These are phyloP conservation scores for Linyphia triangularis DNA, from an alignment of 2,888 invertebrate genomes.

Conservation along the genomic window DNA sequence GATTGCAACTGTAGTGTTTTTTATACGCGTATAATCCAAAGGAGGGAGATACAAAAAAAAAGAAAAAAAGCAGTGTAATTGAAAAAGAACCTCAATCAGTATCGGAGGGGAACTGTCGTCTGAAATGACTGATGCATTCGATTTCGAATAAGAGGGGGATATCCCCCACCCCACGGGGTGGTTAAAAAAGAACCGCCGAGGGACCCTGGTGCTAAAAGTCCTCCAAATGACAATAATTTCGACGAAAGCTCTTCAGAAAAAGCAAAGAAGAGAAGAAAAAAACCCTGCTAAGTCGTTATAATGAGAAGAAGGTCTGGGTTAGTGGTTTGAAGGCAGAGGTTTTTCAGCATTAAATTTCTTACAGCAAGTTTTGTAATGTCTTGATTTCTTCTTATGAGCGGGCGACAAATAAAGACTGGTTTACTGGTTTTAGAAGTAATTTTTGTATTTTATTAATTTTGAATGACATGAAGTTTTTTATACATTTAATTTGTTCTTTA, in stretches of 20 bases:
- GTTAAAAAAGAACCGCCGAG: slow-evolving; percentile 42
- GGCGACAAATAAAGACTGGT: background rate
- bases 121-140: slow-evolving; percentile 65
- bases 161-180: slow-evolving; percentile 17
- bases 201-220: slow-evolving; percentile 65
- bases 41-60: background rate
- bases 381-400: background rate
- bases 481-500: no score
- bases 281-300: slow-evolving; percentile 50
- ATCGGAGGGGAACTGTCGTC: slow-evolving; percentile 53
- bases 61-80: slow-evolving; percentile 50
- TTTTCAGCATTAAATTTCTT: background rate
- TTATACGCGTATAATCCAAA: background rate
- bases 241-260: background rate
- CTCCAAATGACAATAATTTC: slow-evolving; percentile 74
- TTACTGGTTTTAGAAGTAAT: no score
- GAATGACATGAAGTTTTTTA: no score
- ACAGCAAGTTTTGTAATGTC: background rate
- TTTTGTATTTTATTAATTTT: no score
- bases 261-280: background rate
- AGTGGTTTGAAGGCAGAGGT: background rate
- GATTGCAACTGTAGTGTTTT: slow-evolving; percentile 8
- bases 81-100: slow-evolving; percentile 69
- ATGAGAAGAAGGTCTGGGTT: slow-evolving; percentile 28
- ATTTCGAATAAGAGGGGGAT: slow-evolving; percentile 48